Conservation (phyloP, 2,888 invertebrate genomes). For the Epirrhoe alternata region DNA sequence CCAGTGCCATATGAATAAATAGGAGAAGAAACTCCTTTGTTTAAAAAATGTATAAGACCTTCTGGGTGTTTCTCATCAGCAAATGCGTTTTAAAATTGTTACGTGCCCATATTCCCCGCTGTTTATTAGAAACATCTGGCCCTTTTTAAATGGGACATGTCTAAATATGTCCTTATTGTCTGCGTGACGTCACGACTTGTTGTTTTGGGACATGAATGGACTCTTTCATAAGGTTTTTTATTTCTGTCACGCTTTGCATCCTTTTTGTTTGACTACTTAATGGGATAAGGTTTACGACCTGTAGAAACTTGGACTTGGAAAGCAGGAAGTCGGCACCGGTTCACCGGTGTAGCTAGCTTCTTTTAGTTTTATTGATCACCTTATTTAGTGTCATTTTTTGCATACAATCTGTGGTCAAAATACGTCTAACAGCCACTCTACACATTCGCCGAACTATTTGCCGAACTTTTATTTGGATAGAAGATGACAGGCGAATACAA, state of each 20-base stretch:
- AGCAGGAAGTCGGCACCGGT: neutral
- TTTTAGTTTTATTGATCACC: neutral
- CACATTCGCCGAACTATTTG: no score
- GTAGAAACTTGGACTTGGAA: neutral
- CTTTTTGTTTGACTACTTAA: slow-evolving; percentile 41
- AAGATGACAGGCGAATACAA: no score
- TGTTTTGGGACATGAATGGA: slow-evolving; percentile 52
- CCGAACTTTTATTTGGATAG: no score
- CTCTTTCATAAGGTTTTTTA: slow-evolving; percentile 46
- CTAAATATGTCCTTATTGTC: slow-evolving; percentile 52
- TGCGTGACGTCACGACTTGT: slow-evolving; percentile 54
- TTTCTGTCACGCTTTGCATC: slow-evolving; percentile 39
- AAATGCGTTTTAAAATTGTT: slow-evolving; percentile 27
- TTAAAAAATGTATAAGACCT: slow-evolving; percentile 9
- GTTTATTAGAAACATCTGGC: slow-evolving; percentile 40
- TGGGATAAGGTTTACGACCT: slow-evolving; percentile 38
- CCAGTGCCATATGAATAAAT: slow-evolving; percentile 7
- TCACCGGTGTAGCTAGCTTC: neutral
- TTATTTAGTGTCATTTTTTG: no score
- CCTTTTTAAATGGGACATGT: slow-evolving; percentile 45
- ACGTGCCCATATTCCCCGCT: slow-evolving; percentile 30
- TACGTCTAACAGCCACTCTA: no score
- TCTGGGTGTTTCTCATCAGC: slow-evolving; percentile 15
- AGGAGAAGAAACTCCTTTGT: slow-evolving; percentile 10
- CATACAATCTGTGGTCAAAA: no score